Evolutionary conservation across 2,888 invertebrate genomes (phyloP), one percentile per base, ranked within the genome.

Genomic region (Artemia sp.): DNA sequence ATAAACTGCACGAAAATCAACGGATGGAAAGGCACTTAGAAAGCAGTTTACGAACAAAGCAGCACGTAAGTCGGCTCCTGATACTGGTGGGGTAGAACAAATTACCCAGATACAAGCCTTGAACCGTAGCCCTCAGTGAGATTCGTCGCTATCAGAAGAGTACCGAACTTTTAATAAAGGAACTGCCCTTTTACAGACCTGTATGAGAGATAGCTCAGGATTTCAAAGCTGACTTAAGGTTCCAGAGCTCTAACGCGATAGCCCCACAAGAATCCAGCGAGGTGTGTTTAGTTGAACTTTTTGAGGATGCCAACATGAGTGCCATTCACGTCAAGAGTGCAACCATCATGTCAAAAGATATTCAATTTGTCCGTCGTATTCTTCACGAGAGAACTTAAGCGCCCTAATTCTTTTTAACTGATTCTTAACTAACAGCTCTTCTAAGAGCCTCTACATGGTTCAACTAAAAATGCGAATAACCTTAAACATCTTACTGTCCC

Each of bases 281-380:
- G 80, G 91, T 92, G 10, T 92, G 92, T 79, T 82, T 94, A 74
- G 93, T 94, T 71, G 94, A 94, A 74, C 83, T 96, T 71, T 95
- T 96, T 80, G 95, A 95, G 84, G 95, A 95, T 82, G 95, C 95
- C 75, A 95, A 95, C 81, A 84, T 95, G 85, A 94, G 93, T 82
- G 94, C 93, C 74, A 94, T 95, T 79, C 95, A 95, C 78, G 94
- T 94, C 76, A 94, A 94, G 81, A 87, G 94, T 76, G 94, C 94
- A 70, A 95, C 94, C 74, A 94, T 95, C 81, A 94, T 94, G 93
- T 94, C 94, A 76, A 95, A 94, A 82, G 94, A 95, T 79, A 94
- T 19, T 19, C 19, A 19, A 19, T 19, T 19, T 19, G 19, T 19
- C 19, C 19, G 19, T 19, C 19, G 19, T 19, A 19, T 19, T 1